Conservation (phyloP, 2,888 invertebrate species). For the Tiphia femorata region DNA sequence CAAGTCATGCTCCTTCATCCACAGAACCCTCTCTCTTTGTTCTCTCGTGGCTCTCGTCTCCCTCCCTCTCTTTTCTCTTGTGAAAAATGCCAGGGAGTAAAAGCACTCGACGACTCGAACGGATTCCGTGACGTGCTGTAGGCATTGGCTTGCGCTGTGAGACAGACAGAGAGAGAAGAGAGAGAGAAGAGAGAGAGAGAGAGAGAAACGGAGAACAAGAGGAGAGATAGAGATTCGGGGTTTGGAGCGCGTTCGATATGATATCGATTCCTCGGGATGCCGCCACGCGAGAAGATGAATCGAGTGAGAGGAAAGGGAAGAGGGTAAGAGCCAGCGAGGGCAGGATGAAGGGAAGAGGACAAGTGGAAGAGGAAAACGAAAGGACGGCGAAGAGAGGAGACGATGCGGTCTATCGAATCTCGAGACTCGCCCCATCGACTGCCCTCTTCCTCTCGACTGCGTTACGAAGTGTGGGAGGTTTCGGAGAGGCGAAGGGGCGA, state of each 20-base stretch:
- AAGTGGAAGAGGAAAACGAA: background rate
- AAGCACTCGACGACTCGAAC: too few relatives aligned
- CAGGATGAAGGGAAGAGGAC: background rate
- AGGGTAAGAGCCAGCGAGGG: background rate
- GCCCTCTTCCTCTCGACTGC: background rate
- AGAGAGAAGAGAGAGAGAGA: constrained; percentile 1
- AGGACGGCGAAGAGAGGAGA: background rate
- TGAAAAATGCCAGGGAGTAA: too few relatives aligned
- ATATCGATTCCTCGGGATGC: constrained; percentile 29
- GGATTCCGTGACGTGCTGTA: too few relatives aligned
- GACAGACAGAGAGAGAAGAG: background rate
- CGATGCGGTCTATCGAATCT: background rate
- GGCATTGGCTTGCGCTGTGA: background rate
- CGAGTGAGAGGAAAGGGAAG: background rate
- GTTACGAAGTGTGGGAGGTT: too few relatives aligned
- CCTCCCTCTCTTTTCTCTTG: too few relatives aligned
- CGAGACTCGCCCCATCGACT: background rate
- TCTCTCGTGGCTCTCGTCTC: too few relatives aligned
- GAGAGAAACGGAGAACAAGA: background rate
- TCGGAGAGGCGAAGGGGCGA: too few relatives aligned
- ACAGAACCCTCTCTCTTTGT: too few relatives aligned
- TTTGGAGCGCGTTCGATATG: constrained; percentile 23
- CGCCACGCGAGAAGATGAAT: background rate
- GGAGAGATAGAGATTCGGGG: too few relatives aligned
- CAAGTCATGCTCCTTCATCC: too few relatives aligned